Evolutionary conservation across 2,113 vertebrate genomes (phyloP).

Genomic region (Otocyon megalotis): DNA sequence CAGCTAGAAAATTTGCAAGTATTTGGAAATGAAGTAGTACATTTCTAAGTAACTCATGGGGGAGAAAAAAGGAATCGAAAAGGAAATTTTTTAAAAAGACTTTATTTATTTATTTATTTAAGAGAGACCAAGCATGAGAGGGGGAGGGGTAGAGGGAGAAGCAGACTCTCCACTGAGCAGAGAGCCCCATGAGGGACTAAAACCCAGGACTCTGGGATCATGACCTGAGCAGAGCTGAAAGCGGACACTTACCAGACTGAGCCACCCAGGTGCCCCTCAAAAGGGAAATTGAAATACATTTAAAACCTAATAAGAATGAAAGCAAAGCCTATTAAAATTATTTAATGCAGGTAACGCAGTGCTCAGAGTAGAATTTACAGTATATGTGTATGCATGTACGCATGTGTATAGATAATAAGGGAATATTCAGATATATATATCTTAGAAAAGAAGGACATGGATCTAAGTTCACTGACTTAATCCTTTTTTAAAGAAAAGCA

Average conservation of each 20-base stretch:
- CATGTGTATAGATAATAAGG: no score
- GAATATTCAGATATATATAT: not conserved
- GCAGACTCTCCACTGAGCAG: no score
- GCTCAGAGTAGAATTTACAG: not conserved
- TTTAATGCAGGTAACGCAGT: not conserved
- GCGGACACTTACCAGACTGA: not conserved
- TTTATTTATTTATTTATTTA: no score
- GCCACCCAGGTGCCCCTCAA: not conserved
- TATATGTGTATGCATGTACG: no score
- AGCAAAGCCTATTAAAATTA: not conserved
- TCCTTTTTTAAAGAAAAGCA: not conserved
- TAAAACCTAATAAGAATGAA: not conserved
- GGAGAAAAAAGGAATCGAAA: no score
- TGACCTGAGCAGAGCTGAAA: not conserved
- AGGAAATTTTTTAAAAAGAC: no score
- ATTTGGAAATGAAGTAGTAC: no score
- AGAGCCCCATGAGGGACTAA: no score
- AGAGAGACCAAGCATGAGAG: no score
- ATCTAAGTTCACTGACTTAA: not conserved
- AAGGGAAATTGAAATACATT: not conserved
- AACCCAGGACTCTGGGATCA: not conserved
- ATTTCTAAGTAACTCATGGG: no score
- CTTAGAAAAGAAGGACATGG: not conserved
- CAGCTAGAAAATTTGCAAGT: no score
- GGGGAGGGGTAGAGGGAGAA: no score